A percentile compares a stretch with the other conserved stretches of the same genome.
These are phyloP conservation scores for Isoperla grammatica DNA, from an alignment of 2,888 invertebrate species.

Conservation along the genomic window DNA sequence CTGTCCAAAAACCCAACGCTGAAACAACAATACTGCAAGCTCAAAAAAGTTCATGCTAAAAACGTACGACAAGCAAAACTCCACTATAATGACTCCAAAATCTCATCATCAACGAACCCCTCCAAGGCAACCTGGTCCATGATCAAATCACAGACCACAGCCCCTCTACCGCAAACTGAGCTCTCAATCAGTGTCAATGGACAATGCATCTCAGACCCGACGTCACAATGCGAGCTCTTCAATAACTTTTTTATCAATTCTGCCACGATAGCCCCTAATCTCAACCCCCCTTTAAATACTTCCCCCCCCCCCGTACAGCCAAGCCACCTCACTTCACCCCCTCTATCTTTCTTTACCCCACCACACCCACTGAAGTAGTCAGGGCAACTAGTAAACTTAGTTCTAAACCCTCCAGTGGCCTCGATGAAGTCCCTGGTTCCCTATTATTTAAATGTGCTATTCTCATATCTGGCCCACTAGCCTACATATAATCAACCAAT, in stretches of 20 bases:
- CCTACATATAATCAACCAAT: conserved; percentile 12
- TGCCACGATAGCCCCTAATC: background rate
- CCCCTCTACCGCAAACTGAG: no score
- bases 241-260: background rate
- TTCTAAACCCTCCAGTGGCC: background rate
- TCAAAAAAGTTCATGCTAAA: background rate
- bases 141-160: background rate
- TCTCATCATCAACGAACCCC: background rate
- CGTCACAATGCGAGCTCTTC: background rate
- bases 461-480: background rate
- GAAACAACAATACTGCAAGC: background rate
- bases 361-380: background rate
- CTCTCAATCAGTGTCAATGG: background rate
- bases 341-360: background rate
- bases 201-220: background rate
- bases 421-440: conserved; percentile 6
- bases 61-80: background rate
- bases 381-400: background rate
- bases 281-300: no score
- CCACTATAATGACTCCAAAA: background rate
- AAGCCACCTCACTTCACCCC: background rate
- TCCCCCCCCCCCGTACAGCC: background rate
- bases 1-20: background rate
- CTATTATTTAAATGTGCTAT: background rate
- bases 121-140: background rate